phyloP scores from a whole-genome alignment of 2,888 invertebrate species.

The Priocnemis perturbator region DNA sequence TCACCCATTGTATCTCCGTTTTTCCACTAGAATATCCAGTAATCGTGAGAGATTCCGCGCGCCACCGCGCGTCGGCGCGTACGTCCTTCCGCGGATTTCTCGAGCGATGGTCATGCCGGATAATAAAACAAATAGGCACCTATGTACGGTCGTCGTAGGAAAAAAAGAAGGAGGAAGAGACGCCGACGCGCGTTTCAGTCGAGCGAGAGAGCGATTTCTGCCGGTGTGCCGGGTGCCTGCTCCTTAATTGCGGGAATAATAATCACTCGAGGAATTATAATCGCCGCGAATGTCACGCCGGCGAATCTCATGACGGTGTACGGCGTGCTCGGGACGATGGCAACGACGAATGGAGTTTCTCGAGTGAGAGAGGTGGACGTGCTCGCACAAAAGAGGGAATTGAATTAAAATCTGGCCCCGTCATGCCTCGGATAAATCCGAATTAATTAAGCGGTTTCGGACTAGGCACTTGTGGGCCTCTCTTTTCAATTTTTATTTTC shows the following conservation, averaged over 20 bases:
- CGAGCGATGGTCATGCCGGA: slow-evolving; percentile 49
- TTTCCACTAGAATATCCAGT: slow-evolving; percentile 43
- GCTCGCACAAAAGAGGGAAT: slow-evolving; percentile 56
- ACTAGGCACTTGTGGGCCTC: slow-evolving; percentile 51
- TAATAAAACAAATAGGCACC: slow-evolving; percentile 46
- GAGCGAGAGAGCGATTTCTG: slow-evolving; percentile 27
- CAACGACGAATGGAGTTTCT: slow-evolving; percentile 26
- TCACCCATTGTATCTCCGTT: slow-evolving; percentile 44
- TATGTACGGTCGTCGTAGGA: slow-evolving; percentile 10
- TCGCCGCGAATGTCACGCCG: slow-evolving; percentile 45
- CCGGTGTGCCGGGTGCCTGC: slow-evolving; percentile 33
- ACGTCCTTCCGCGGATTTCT: slow-evolving; percentile 32
- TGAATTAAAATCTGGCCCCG: slow-evolving; percentile 66
- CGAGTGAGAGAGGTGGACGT: slow-evolving; percentile 25
- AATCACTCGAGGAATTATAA: slow-evolving; percentile 38
- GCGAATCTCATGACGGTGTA: slow-evolving; percentile 20
- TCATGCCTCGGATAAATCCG: slow-evolving; percentile 73
- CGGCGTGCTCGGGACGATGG: neutral
- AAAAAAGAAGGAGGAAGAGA: slow-evolving; percentile 10
- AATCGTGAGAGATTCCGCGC: slow-evolving; percentile 51
- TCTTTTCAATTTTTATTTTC: slow-evolving; percentile 23
- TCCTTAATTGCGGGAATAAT: slow-evolving; percentile 57
- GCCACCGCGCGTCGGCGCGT: slow-evolving; percentile 30
- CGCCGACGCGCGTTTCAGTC: slow-evolving; percentile 37
- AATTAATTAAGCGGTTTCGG: slow-evolving; percentile 73